Percentiles rank a stretch among this genome's conserved stretches.
Evolutionary conservation across 2,113 vertebrate genomes (phyloP).

Genomic region (Apodemus sylvaticus): DNA sequence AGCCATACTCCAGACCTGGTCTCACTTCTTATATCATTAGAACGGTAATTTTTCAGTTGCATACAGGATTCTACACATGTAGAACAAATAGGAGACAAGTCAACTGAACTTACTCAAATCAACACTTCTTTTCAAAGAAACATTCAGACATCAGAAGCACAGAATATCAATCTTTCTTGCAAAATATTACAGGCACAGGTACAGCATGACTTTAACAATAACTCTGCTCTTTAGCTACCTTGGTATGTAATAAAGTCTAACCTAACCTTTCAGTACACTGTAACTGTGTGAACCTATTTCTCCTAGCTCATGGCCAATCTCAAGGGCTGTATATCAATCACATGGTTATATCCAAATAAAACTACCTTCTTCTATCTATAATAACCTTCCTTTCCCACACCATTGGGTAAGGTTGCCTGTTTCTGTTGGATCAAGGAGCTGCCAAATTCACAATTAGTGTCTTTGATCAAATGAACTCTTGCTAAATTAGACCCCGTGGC

Average conservation of each 20-base stretch:
- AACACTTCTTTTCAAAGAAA: background rate
- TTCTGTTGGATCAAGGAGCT: background rate
- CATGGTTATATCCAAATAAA: background rate
- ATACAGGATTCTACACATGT: background rate
- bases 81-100: conserved; percentile 9
- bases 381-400: background rate
- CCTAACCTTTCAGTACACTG: background rate
- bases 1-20: background rate
- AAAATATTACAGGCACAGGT: background rate
- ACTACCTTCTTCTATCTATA: too few species aligned
- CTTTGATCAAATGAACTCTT: background rate
- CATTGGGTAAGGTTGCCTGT: background rate
- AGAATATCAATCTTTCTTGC: background rate
- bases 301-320: background rate
- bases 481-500: background rate
- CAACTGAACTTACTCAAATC: background rate
- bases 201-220: background rate
- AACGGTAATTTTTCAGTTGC: background rate
- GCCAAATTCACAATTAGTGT: background rate
- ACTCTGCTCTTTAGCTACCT: background rate
- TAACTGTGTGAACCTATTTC: background rate
- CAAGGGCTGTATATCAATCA: too few species aligned
- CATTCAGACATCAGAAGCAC: background rate
- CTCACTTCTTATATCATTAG: background rate
- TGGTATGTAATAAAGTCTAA: background rate